Evolutionary conservation across 2,113 vertebrate species (phyloP).

Genomic region (Corythaeola cristata): DNA sequence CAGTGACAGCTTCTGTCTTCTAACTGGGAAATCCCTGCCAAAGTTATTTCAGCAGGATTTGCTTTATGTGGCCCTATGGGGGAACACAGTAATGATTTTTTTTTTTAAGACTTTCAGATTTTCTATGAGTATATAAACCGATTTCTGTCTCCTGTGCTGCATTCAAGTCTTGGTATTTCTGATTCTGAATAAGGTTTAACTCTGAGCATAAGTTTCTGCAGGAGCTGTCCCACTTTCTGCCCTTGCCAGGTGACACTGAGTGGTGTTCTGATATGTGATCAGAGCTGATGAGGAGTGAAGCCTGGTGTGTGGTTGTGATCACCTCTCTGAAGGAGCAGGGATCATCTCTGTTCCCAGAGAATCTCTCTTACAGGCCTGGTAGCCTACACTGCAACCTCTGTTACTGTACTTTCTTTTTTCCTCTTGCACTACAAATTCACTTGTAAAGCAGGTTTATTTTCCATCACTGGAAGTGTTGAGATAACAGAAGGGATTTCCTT

Average conservation of each 20-base stretch:
- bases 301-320: not conserved
- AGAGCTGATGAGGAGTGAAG: not conserved
- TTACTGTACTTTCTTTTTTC: not conserved
- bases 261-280: not conserved
- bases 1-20: not conserved
- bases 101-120: not conserved
- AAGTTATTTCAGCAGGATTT: not conserved
- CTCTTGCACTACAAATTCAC: not conserved
- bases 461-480: constrained; percentile 29
- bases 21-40: not conserved
- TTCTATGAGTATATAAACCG: not conserved
- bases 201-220: not conserved
- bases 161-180: not conserved
- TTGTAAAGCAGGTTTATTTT: constrained; percentile 33
- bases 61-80: not conserved
- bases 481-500: constrained; percentile 58
- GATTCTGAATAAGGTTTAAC: not conserved
- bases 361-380: not conserved
- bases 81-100: constrained; percentile 31
- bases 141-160: not conserved
- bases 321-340: not conserved
- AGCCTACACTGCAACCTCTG: not conserved
- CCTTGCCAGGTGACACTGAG: not conserved
- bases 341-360: not conserved
- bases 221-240: not conserved